Base-by-base conservation (phyloP, 2,797 vertebrate genomes). In the Sebastes paucispinis region DNA sequence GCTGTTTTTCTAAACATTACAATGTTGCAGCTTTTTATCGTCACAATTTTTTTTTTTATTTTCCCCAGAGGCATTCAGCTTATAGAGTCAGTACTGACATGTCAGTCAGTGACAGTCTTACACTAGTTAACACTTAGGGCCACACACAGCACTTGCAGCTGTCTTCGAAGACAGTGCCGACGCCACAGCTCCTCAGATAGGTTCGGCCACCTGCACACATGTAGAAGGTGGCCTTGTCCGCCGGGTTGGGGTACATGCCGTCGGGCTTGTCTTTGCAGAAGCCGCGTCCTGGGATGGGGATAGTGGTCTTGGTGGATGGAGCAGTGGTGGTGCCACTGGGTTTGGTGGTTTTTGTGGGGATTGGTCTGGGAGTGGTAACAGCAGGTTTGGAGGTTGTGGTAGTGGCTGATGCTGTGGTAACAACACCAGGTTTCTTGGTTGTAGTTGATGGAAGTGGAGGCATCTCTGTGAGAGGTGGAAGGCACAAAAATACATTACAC, bases 131-230 rank as follows among this genome's bases (percentile, higher is more conserved):
- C 18, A 43, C 27, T 58, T 47, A 72, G 6, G 91, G 77, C 94
- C 94, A 95, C 13, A 0, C 2, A 12, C 94, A 95, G 77, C 94
- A 95, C 34, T 94, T 93, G 84, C 94, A 95, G 36, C 16, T 31
- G 1, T 90, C 69, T 14, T 85, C 4, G 25, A 77, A 95, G 66
- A 93, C 36, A 2, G 93, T 86, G 58, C 93, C 93, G 1, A 0
- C 0, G 34, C 81, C 92, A 29, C 94, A 95, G 0, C 1, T 4
- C 2, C 22, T 75, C 10, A 58, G 2, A 20, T 75, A 75, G 5
- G 94, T 92, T 14, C 14, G 10, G 18, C 93, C 91, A 4, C 43
- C 77, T 11, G 55, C 18, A 60, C 94, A 95, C 27, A 80, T 22
- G 66, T 92, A 94, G 70, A 83, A 95, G 58, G n/a, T 83, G 27